Evolutionary conservation across 2,888 invertebrate genomes (phyloP).

Genomic region (Autographa gamma): DNA sequence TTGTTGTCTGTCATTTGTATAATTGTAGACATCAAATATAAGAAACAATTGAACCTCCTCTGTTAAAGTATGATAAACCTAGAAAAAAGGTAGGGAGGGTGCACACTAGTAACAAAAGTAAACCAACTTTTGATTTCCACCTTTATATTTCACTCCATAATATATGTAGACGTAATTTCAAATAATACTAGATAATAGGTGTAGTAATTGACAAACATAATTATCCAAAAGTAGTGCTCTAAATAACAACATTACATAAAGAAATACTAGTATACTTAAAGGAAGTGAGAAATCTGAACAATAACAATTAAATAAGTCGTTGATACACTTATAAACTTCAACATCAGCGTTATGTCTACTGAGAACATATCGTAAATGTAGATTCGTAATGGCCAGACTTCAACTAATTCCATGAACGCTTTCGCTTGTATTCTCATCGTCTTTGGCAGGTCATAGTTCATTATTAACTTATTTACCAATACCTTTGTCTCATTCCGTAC

Average conservation of each 20-base stretch:
- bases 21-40: too few species aligned
- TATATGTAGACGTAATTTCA: not conserved
- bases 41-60: too few species aligned
- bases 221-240: not conserved
- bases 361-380: constrained; percentile 77
- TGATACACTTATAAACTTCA: constrained; percentile 79
- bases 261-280: constrained; percentile 46
- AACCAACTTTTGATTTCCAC: not conserved
- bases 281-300: constrained; percentile 75
- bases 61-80: too few species aligned
- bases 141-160: not conserved
- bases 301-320: constrained; percentile 81
- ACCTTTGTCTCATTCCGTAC: constrained; percentile 68
- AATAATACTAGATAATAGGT: too few species aligned
- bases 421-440: constrained; percentile 75
- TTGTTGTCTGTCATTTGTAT: too few species aligned
- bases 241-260: not conserved
- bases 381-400: constrained; percentile 73
- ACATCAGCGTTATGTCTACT: constrained; percentile 75
- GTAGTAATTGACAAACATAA: not conserved
- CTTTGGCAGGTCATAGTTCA: constrained; percentile 75
- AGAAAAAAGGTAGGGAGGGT: too few species aligned
- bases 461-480: constrained; percentile 75
- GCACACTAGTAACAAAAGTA: not conserved
- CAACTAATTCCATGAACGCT: constrained; percentile 75